These are phyloP conservation scores for Drosophila punjabiensis DNA, from an alignment of 1,140 invertebrate genomes.

Conservation along the genomic window DNA sequence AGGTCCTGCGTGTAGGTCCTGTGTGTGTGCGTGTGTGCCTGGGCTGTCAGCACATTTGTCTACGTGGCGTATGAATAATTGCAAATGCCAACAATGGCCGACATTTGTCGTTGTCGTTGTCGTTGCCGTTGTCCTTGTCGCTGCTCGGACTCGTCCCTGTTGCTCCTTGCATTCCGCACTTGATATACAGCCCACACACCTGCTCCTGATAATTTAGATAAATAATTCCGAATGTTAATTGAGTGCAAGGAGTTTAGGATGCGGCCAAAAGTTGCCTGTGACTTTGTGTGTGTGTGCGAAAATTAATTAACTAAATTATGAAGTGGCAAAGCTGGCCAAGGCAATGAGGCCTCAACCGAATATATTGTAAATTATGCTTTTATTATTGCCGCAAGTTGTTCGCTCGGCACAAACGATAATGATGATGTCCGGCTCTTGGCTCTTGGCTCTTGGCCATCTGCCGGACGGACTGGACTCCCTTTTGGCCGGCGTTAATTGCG, in stretches of 20 bases:
- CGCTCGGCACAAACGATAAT: constrained; percentile 55
- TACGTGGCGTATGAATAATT: constrained; percentile 83
- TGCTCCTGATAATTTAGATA: constrained; percentile 69
- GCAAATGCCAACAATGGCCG: constrained; percentile 79
- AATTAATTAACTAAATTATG: constrained; percentile 83
- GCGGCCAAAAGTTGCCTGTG: constrained; percentile 56
- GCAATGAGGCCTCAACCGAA: constrained; percentile 16
- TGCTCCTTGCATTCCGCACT: constrained; percentile 50
- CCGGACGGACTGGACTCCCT: constrained; percentile 18
- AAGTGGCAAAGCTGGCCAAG: constrained; percentile 46
- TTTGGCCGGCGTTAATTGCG: constrained; percentile 68
- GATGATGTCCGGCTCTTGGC: constrained; percentile 67
- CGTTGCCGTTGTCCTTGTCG: constrained; percentile 33
- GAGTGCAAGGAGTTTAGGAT: constrained; percentile 74
- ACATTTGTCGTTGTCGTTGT: constrained; percentile 64
- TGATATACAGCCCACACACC: constrained; percentile 35
- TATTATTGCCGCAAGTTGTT: constrained; percentile 80
- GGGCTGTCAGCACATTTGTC: constrained; percentile 80
- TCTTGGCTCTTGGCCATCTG: constrained; percentile 51
- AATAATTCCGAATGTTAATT: constrained; percentile 82
- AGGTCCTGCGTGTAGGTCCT: constrained; percentile 4
- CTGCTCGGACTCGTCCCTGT: constrained; percentile 24
- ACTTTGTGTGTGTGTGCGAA: constrained; percentile 54
- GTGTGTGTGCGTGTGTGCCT: constrained; percentile 28
- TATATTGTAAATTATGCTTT: constrained; percentile 81